Conservation (phyloP, 2,888 invertebrate species). For the Caenorhabditis plicata region DNA sequence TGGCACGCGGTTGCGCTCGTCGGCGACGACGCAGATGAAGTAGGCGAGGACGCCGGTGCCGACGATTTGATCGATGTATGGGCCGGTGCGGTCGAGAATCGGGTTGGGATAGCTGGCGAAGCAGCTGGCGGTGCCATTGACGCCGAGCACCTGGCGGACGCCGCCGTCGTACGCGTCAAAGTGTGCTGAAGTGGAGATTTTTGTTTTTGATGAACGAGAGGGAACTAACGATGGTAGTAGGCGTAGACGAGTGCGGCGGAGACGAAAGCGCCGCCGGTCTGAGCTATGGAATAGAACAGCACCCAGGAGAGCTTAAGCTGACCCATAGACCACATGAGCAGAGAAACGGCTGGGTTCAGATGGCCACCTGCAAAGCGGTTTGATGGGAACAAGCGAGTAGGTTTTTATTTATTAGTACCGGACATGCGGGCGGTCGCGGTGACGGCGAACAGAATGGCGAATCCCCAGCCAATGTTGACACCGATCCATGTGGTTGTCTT, state of each 20-base stretch:
- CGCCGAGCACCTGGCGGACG: slow-evolving; percentile 33
- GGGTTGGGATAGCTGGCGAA: slow-evolving; percentile 56
- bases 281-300: slow-evolving; percentile 36
- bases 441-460: slow-evolving; percentile 44
- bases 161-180: slow-evolving; percentile 50
- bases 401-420: slow-evolving; percentile 10
- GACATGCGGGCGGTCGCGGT: slow-evolving; percentile 39
- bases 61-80: slow-evolving; percentile 57
- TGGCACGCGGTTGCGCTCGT: slow-evolving; percentile 57
- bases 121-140: slow-evolving; percentile 45
- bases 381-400: too few species aligned
- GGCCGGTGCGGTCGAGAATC: slow-evolving; percentile 31
- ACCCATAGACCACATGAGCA: slow-evolving; percentile 47
- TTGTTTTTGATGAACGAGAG: background rate
- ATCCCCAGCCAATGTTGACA: slow-evolving; percentile 52
- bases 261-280: slow-evolving; percentile 49
- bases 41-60: slow-evolving; percentile 57
- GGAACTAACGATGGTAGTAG: slow-evolving; percentile 45
- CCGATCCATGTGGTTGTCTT: slow-evolving; percentile 43
- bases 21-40: slow-evolving; percentile 52
- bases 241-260: slow-evolving; percentile 48
- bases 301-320: slow-evolving; percentile 43
- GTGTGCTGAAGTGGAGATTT: slow-evolving; percentile 36
- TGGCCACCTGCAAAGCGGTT: slow-evolving; percentile 37
- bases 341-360: slow-evolving; percentile 52